phyloP scores from a whole-genome alignment of 2,888 invertebrate genomes.

The Stenolophus ochropezus region DNA sequence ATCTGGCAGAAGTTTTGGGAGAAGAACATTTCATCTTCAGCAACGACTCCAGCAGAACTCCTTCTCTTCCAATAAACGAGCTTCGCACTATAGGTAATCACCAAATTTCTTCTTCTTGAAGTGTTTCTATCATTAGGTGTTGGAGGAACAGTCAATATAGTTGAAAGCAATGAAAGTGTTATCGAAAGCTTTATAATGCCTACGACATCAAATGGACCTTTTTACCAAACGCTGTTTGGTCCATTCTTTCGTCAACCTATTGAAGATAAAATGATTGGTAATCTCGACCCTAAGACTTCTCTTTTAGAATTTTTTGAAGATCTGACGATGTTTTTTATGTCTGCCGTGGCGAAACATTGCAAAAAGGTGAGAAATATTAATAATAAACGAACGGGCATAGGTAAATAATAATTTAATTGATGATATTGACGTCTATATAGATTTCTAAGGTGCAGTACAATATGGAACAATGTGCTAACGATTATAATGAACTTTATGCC shows the following conservation, averaged over 20 bases:
- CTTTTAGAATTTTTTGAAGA: conserved; percentile 70
- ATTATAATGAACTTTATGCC: conserved; percentile 35
- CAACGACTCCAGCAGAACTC: background rate
- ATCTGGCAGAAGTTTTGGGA: conserved; percentile 69
- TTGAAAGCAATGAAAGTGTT: conserved; percentile 38
- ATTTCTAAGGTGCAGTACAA: conserved; percentile 30
- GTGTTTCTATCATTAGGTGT: background rate
- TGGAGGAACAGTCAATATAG: conserved; percentile 16
- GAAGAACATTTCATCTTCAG: conserved; percentile 63
- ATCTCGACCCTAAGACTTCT: conserved; percentile 66
- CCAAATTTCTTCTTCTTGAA: background rate
- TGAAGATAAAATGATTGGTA: conserved; percentile 65
- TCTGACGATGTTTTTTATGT: conserved; percentile 70
- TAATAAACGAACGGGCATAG: too few species aligned
- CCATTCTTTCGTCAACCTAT: conserved; percentile 37
- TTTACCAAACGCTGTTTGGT: conserved; percentile 46
- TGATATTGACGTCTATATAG: conserved; percentile 17
- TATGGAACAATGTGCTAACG: conserved; percentile 35
- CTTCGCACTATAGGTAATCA: conserved; percentile 15
- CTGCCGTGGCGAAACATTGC: conserved; percentile 72
- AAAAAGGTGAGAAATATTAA: conserved; percentile 65
- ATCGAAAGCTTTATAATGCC: conserved; percentile 48
- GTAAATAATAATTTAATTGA: too few species aligned
- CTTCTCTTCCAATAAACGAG: conserved; percentile 11
- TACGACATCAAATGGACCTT: conserved; percentile 28